phyloP scores from a whole-genome alignment of 2,113 vertebrate genomes.

The Calcarius ornatus region DNA sequence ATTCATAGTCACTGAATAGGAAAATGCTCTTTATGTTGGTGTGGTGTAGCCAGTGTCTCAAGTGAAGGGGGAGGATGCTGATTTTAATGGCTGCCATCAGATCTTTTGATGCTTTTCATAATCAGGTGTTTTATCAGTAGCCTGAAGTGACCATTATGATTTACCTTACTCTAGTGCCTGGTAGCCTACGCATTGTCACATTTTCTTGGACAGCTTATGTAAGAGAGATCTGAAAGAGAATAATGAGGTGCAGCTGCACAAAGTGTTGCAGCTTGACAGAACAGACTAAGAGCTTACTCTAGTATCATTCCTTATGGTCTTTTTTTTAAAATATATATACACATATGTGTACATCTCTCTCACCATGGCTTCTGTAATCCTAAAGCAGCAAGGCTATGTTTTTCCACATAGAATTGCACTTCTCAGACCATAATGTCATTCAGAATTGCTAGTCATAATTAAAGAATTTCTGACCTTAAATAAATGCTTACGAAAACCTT shows the following conservation, averaged over 20 bases:
- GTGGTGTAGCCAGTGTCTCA: not conserved
- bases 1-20: not conserved
- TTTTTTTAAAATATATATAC: not conserved
- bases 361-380: not conserved
- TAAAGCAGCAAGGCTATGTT: not conserved
- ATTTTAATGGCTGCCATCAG: not conserved
- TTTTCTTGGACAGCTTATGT: not conserved
- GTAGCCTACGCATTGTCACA: not conserved
- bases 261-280: not conserved
- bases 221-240: not conserved
- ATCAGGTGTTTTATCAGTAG: not conserved
- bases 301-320: not conserved
- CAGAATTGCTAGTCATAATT: not conserved
- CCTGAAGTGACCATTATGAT: not conserved
- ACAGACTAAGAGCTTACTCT: not conserved
- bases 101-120: not conserved
- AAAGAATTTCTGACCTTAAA: not conserved
- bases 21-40: not conserved
- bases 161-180: not conserved
- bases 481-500: not conserved
- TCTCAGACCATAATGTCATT: not conserved
- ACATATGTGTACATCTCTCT: not conserved
- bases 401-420: not conserved
- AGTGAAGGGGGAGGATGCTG: not conserved
- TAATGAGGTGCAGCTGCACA: not conserved